phyloP scores from a whole-genome alignment of 2,797 vertebrate genomes.

The Numenius phaeopus region DNA sequence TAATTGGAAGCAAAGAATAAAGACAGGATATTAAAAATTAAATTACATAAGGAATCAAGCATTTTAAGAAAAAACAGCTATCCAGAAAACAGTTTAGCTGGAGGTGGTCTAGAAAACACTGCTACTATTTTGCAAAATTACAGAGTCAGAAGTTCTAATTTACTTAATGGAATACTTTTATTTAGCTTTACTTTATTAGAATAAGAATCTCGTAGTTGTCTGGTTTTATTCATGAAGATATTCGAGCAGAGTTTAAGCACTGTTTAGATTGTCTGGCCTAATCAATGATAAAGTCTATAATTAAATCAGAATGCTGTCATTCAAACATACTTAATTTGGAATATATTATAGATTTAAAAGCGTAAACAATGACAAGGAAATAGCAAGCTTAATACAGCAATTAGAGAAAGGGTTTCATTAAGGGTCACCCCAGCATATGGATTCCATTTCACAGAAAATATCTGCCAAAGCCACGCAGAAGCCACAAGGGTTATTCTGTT shows the following conservation, averaged over 20 bases:
- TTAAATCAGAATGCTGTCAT: constrained; percentile 60
- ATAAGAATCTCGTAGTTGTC: background rate
- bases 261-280: constrained; percentile 48
- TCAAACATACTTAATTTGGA: constrained; percentile 70
- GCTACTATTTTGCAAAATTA: constrained; percentile 35
- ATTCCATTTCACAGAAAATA: constrained; percentile 54
- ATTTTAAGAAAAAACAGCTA: background rate
- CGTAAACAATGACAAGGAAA: constrained; percentile 68
- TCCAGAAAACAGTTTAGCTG: background rate
- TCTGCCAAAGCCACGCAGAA: constrained; percentile 34
- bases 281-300: constrained; percentile 63
- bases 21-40: background rate
- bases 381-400: constrained; percentile 50
- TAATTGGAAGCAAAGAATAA: background rate
- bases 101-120: background rate
- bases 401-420: constrained; percentile 56
- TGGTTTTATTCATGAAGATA: background rate
- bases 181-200: background rate
- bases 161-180: background rate
- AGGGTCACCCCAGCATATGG: constrained; percentile 59
- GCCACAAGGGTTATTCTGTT: constrained; percentile 7
- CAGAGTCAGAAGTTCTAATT: background rate
- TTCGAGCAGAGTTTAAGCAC: constrained; percentile 20
- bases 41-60: background rate
- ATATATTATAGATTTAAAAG: constrained; percentile 63